Conservation (phyloP, 2,113 vertebrate genomes). For the Gymnogyps californianus region DNA sequence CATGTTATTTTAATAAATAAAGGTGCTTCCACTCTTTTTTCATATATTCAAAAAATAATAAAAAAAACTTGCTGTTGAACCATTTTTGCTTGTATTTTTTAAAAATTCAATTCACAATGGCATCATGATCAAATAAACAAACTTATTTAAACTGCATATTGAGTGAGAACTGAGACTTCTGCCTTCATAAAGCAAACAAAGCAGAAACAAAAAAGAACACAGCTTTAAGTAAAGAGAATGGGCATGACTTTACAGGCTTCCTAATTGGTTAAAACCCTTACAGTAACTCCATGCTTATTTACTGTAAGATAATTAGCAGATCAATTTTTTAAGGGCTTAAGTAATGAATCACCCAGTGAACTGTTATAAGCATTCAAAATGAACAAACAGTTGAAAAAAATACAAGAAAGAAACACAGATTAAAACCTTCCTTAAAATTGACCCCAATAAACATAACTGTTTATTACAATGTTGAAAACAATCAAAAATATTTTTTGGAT, state of each 20-base stretch:
- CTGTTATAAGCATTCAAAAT: not conserved
- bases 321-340: not conserved
- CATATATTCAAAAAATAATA: not conserved
- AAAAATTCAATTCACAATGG: not conserved
- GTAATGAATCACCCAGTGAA: not conserved
- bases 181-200: not conserved
- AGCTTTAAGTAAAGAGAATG: not conserved
- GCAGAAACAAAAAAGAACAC: not conserved
- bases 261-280: not conserved
- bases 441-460: not conserved
- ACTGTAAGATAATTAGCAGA: not conserved
- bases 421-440: not conserved
- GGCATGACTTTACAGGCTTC: not conserved
- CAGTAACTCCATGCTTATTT: not conserved
- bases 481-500: not conserved
- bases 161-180: not conserved
- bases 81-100: not conserved
- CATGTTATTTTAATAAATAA: not conserved
- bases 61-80: not conserved
- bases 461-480: not conserved
- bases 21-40: not conserved
- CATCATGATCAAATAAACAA: not conserved
- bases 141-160: not conserved
- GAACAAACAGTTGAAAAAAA: not conserved
- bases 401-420: not conserved